Conservation (phyloP, 2,113 vertebrate species). For the Synodontis membranacea region DNA sequence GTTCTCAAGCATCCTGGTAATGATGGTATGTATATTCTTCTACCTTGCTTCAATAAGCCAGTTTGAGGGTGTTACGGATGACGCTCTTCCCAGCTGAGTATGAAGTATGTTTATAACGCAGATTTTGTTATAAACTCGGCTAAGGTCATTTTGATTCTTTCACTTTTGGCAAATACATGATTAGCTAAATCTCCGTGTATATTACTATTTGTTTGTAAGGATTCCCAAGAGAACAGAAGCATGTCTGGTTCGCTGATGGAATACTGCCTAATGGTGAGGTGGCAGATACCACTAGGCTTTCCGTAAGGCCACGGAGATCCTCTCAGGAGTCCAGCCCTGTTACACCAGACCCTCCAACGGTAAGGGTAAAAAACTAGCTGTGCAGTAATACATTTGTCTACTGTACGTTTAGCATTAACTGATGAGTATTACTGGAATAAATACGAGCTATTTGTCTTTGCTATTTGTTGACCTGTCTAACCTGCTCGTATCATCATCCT, state of each 20-base stretch:
- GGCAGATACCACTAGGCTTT: conserved; percentile 84
- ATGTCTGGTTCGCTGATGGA: conserved; percentile 95
- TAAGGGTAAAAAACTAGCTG: conserved; percentile 43
- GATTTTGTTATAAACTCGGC: background rate
- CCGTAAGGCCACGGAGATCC: conserved; percentile 71
- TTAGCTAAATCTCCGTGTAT: background rate
- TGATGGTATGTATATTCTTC: conserved; percentile 74
- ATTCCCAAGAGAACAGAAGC: conserved; percentile 83
- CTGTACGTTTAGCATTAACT: background rate
- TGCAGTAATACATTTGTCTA: background rate
- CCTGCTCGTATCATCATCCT: background rate
- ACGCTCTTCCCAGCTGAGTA: background rate
- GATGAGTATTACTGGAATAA: background rate
- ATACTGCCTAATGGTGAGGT: conserved; percentile 92
- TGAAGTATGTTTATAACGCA: too few relatives aligned
- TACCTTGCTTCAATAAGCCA: background rate
- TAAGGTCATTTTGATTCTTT: background rate
- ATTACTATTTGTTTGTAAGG: conserved; percentile 61
- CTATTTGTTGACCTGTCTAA: background rate
- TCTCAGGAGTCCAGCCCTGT: conserved; percentile 75
- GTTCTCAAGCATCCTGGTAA: conserved; percentile 83
- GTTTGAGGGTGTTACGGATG: background rate
- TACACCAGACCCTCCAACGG: conserved; percentile 55
- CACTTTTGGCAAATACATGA: background rate
- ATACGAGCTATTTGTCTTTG: background rate